Evolutionary conservation across 2,113 vertebrate genomes (phyloP).

Genomic region (Eptesicus fuscus): DNA sequence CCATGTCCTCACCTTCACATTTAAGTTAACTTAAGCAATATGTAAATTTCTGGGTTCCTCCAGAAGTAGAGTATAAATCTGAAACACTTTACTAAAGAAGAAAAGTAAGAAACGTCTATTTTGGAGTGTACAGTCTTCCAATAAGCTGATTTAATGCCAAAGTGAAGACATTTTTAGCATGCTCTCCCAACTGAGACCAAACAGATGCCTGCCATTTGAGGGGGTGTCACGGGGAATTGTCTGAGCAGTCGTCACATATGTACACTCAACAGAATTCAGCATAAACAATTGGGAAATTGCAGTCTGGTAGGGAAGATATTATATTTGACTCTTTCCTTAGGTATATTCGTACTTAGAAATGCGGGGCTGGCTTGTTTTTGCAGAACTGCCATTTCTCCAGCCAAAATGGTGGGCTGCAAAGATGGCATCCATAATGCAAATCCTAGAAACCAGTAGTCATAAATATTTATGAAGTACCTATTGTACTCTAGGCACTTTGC

Average conservation of each 20-base stretch:
- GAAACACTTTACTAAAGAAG: background rate
- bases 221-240: background rate
- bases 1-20: background rate
- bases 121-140: background rate
- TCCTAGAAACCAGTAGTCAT: background rate
- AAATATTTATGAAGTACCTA: background rate
- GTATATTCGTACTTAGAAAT: background rate
- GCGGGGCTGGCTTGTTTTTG: background rate
- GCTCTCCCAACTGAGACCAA: constrained; percentile 5
- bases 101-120: background rate
- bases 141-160: background rate
- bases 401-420: background rate
- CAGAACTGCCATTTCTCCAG: background rate
- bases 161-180: constrained; percentile 16
- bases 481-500: background rate
- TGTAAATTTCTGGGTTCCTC: background rate
- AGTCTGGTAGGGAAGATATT: background rate
- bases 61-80: background rate
- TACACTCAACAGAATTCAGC: constrained; percentile 12
- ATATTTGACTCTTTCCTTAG: background rate
- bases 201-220: constrained; percentile 36
- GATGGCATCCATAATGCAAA: background rate
- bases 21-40: background rate
- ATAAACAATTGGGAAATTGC: constrained; percentile 41
- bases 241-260: background rate